phyloP scores from a whole-genome alignment of 1,140 invertebrate species.

The Psix sp. region DNA sequence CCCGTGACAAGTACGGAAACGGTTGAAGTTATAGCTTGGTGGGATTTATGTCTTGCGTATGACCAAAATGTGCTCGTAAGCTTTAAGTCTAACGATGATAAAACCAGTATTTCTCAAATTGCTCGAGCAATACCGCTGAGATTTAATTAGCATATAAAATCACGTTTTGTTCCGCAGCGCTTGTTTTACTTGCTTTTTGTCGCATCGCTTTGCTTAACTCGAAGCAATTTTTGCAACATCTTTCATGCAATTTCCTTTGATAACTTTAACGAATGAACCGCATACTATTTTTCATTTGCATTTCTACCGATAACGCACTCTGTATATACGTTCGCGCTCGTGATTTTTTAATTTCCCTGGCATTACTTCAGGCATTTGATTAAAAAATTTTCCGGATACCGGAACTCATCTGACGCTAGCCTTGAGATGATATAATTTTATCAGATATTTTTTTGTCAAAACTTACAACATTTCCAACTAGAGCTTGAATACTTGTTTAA shows the following conservation, averaged over 20 bases:
- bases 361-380: no score
- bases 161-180: background rate
- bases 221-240: constrained; percentile 14
- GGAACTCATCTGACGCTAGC: no score
- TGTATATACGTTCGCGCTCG: no score
- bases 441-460: no score
- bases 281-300: constrained; percentile 16
- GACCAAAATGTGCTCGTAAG: constrained; percentile 60
- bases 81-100: constrained; percentile 52
- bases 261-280: constrained; percentile 15
- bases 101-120: constrained; percentile 52
- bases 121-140: constrained; percentile 5
- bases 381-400: no score
- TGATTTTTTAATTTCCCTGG: no score
- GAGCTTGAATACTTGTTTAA: no score
- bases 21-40: constrained; percentile 50
- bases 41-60: constrained; percentile 59
- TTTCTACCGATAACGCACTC: constrained; percentile 1
- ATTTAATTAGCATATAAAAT: constrained; percentile 45
- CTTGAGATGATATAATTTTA: no score
- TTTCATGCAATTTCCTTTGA: constrained; percentile 18
- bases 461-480: no score
- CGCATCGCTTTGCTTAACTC: background rate
- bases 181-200: background rate
- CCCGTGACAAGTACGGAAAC: constrained; percentile 62